Base-by-base conservation (phyloP, 2,113 vertebrate genomes). In the Atrichornis clamosus region DNA sequence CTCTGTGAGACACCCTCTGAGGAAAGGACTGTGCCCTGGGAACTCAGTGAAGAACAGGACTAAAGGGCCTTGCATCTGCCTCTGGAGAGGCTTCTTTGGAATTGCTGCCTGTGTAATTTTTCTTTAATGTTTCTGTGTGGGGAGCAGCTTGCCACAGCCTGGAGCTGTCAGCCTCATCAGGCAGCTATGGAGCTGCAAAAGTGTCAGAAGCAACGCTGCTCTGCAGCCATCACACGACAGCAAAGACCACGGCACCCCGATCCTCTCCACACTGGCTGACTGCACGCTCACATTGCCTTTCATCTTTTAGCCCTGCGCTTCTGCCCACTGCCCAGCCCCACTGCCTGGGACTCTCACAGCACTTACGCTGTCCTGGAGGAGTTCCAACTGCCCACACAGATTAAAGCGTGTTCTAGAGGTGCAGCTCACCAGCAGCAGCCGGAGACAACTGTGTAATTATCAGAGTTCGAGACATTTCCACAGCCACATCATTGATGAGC, bases 171-270 rank as follows among this genome's bases (percentile, higher is more conserved):
- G 47, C 39, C 22, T 82, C 33, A 22, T 42, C 83, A 16, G 2
- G 14, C n/a, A 70, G 60, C 27, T 50, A 59, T 0, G 0, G 26
- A 65, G 39, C 33, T 59, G 39, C 80, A 47, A 26, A 63, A 33
- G 35, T 20, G 55, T 50, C 84, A 72, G 75, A 39, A 80, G 63
- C 0, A 1, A 33, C 0, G 0, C 22, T 53, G 58, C 63, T 65
- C n/a, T 88, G 46, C 44, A 60, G 41, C 24, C 75, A 42, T 52
- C 16, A 3, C 63, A 28, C 1, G 0, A 35, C 19, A 64, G 20
- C 0, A 0, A 49, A 56, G 24, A 35, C 22, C 30, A 56, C 0
- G 0, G 41, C 50, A 65, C 8, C 11, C 22, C n/a, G 10, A 41
- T 16, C 50, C 18, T n/a, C 49, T 86, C 32, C 91, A 42, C 24